These are phyloP conservation scores for Stigmatopora nigra DNA, from an alignment of 2,113 vertebrate genomes.

Conservation along the genomic window DNA sequence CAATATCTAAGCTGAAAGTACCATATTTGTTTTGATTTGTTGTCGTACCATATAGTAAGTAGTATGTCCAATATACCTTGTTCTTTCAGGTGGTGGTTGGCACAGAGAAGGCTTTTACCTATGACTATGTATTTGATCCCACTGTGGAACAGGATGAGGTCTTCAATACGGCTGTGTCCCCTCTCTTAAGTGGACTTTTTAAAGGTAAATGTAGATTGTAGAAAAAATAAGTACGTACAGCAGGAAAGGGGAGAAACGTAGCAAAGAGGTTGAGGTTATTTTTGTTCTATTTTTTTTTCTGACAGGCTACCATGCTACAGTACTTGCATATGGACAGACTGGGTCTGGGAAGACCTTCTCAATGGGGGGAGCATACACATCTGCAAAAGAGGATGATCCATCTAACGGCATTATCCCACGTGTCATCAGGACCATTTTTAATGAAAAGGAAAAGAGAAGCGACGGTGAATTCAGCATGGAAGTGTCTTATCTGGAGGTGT, in stretches of 20 bases:
- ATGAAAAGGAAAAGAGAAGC: constrained; percentile 70
- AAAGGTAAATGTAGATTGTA: constrained; percentile 71
- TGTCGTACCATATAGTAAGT: background rate
- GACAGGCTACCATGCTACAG: constrained; percentile 89
- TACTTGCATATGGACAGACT: constrained; percentile 91
- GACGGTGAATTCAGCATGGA: constrained; percentile 77
- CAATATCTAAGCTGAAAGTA: background rate
- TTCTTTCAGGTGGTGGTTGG: constrained; percentile 82
- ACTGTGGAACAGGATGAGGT: constrained; percentile 90
- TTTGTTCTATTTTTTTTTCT: constrained; percentile 18
- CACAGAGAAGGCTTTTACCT: constrained; percentile 86
- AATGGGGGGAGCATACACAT: constrained; percentile 90
- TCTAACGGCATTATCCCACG: constrained; percentile 88
- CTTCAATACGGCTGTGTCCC: constrained; percentile 75
- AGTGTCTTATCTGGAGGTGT: constrained; percentile 91
- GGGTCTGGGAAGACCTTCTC: constrained; percentile 95
- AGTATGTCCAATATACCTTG: background rate
- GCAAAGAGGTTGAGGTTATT: background rate
- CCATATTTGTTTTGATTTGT: background rate
- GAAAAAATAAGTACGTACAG: background rate
- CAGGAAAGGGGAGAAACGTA: background rate
- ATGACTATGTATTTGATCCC: constrained; percentile 91
- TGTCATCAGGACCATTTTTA: constrained; percentile 80
- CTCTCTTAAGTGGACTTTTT: constrained; percentile 82
- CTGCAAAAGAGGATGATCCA: constrained; percentile 80